Percentiles rank a stretch among this genome's conserved stretches.
Conservation (phyloP, 2,797 vertebrate genomes). For the Chiroxiphia lanceolata region DNA sequence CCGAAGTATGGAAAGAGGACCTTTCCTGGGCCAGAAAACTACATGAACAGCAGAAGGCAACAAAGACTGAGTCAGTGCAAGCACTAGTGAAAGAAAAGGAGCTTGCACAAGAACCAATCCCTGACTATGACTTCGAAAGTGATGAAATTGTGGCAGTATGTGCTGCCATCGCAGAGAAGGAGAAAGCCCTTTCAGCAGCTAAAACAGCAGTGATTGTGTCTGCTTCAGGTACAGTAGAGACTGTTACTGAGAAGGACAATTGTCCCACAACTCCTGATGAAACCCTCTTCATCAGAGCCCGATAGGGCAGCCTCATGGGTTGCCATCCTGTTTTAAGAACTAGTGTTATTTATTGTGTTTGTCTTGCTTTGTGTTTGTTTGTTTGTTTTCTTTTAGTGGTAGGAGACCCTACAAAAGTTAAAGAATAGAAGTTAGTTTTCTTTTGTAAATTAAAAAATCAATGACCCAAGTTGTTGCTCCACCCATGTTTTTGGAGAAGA, state of each 20-base stretch:
- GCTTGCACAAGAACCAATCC: conserved; percentile 79
- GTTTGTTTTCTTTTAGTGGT: background rate
- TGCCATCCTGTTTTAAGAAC: background rate
- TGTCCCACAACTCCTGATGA: conserved; percentile 68
- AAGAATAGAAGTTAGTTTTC: background rate
- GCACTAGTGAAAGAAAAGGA: conserved; percentile 63
- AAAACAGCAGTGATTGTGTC: conserved; percentile 82
- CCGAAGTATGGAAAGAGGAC: conserved; percentile 90
- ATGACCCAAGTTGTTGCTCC: background rate
- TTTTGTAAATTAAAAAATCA: background rate
- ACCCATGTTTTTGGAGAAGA: background rate
- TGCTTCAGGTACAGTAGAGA: conserved; percentile 78
- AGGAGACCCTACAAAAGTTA: background rate
- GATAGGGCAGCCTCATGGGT: conserved; percentile 56
- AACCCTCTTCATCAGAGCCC: conserved; percentile 85
- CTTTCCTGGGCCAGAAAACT: conserved; percentile 88
- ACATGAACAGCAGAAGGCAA: conserved; percentile 79
- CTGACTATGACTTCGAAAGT: conserved; percentile 96
- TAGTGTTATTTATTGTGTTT: background rate
- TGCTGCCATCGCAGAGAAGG: conserved; percentile 88
- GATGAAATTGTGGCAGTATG: conserved; percentile 94
- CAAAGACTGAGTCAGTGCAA: conserved; percentile 71
- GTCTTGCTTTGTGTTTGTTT: background rate
- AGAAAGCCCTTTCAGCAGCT: conserved; percentile 78
- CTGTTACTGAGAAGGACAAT: conserved; percentile 63